A percentile compares a stretch with the other conserved stretches of the same genome.
Conservation (phyloP, 2,113 vertebrate species). For the Nerophis ophidion region DNA sequence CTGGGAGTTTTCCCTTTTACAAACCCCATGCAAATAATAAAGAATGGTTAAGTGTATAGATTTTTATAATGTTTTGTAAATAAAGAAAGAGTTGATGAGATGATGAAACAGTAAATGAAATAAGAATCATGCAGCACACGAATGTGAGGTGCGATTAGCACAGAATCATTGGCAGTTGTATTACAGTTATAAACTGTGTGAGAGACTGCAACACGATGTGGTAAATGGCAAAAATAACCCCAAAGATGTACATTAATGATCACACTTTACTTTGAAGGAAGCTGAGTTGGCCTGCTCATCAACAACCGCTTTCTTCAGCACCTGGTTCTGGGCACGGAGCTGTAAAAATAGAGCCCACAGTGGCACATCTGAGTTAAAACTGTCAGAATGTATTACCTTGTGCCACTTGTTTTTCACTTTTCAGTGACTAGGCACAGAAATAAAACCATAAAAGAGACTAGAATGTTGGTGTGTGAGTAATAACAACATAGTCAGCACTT, state of each 20-base stretch:
- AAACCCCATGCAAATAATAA: no score
- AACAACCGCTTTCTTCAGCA: constrained; percentile 93
- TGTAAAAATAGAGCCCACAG: constrained; percentile 52
- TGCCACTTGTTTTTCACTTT: not conserved
- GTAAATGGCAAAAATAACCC: not conserved
- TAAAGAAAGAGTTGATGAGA: no score
- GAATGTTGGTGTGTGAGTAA: not conserved
- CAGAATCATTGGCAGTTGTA: not conserved
- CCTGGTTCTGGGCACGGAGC: constrained; percentile 98
- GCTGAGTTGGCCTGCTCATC: constrained; percentile 90
- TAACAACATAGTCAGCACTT: constrained; percentile 54
- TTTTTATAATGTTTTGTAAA: no score
- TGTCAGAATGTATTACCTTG: not conserved
- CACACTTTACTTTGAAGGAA: constrained; percentile 81
- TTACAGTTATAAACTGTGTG: not conserved
- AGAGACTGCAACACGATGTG: not conserved
- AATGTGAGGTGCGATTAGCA: not conserved
- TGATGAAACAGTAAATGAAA: not conserved
- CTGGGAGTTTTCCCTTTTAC: no score
- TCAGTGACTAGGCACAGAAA: not conserved
- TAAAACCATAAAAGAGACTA: not conserved
- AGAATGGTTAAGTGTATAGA: no score
- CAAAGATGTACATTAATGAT: not conserved
- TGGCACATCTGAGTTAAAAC: not conserved
- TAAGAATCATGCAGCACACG: not conserved